phyloP scores from a whole-genome alignment of 1,140 invertebrate genomes.

The Drosophila melanica region DNA sequence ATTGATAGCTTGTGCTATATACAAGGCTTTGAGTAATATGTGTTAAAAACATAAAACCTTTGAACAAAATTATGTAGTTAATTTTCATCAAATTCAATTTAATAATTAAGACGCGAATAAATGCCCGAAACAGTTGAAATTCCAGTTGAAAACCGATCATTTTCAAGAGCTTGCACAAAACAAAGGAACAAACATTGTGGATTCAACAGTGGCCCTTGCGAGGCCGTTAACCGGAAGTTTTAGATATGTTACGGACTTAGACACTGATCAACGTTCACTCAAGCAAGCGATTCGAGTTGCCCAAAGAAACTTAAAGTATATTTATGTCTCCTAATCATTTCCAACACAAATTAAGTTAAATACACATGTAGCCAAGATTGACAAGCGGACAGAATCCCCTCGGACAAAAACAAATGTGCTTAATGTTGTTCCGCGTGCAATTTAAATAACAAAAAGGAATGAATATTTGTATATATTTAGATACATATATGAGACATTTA shows the following conservation, averaged over 20 bases:
- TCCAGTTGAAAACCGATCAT: slow-evolving; percentile 21
- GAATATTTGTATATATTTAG: slow-evolving; percentile 7
- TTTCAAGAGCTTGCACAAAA: slow-evolving; percentile 9
- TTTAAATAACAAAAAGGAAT: slow-evolving; percentile 75
- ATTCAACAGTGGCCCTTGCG: slow-evolving; percentile 31
- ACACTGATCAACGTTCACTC: not conserved
- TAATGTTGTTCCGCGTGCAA: slow-evolving; percentile 68
- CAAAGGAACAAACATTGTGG: slow-evolving; percentile 17
- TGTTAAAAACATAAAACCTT: slow-evolving; percentile 3
- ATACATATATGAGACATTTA: slow-evolving; percentile 17
- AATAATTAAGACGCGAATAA: slow-evolving; percentile 2
- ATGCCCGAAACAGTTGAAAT: slow-evolving; percentile 9
- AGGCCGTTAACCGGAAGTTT: slow-evolving; percentile 39
- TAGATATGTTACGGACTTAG: slow-evolving; percentile 18
- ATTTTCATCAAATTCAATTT: slow-evolving; percentile 20
- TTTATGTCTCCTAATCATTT: slow-evolving; percentile 44
- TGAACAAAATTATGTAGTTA: slow-evolving; percentile 17
- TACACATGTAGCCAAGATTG: not conserved
- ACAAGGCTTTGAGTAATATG: slow-evolving; percentile 28
- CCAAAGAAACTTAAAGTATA: slow-evolving; percentile 31
- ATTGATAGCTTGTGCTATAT: not conserved
- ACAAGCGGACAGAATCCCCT: slow-evolving; percentile 18
- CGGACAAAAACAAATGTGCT: slow-evolving; percentile 23
- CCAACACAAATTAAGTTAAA: slow-evolving; percentile 17
- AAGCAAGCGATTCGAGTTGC: slow-evolving; percentile 15